A percentile compares a stretch with the other conserved stretches of the same genome.
Evolutionary conservation across 2,113 vertebrate species (phyloP).

Genomic region (Microcebus murinus): DNA sequence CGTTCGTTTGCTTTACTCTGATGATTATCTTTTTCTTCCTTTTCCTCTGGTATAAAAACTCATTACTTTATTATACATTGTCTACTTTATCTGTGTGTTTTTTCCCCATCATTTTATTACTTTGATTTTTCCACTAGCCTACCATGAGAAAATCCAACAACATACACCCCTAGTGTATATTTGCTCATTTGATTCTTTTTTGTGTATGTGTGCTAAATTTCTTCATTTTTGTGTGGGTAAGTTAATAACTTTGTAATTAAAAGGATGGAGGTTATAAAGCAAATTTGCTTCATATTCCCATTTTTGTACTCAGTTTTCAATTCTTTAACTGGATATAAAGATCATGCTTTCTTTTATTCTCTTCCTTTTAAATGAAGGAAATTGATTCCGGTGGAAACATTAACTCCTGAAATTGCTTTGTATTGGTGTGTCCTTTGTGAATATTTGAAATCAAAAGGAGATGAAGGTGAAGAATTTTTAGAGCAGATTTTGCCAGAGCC

Average conservation of each 20-base stretch:
- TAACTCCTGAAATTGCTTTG: conserved; percentile 93
- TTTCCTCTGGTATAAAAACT: neutral
- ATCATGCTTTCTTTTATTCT: conserved; percentile 30
- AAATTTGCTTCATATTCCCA: neutral
- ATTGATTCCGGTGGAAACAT: conserved; percentile 89
- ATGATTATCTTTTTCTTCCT: neutral
- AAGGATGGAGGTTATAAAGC: conserved; percentile 12
- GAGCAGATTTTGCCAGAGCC: conserved; percentile 94
- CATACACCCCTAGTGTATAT: neutral
- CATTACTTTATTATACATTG: neutral
- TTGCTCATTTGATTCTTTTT: neutral
- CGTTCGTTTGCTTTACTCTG: neutral
- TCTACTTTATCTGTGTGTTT: neutral
- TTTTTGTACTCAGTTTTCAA: conserved; percentile 35
- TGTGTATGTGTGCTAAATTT: neutral
- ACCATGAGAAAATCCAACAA: neutral
- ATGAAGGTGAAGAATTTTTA: conserved; percentile 92
- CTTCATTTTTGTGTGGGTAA: conserved; percentile 44
- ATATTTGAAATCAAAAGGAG: conserved; percentile 92
- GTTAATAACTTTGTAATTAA: conserved; percentile 19
- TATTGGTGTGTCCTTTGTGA: conserved; percentile 95
- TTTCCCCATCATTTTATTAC: neutral
- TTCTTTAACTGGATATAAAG: conserved; percentile 43
- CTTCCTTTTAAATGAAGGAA: conserved; percentile 86
- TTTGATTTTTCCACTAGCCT: conserved; percentile 49